These are phyloP conservation scores for Podarcis lilfordi DNA, from an alignment of 2,797 vertebrate species.

Conservation along the genomic window DNA sequence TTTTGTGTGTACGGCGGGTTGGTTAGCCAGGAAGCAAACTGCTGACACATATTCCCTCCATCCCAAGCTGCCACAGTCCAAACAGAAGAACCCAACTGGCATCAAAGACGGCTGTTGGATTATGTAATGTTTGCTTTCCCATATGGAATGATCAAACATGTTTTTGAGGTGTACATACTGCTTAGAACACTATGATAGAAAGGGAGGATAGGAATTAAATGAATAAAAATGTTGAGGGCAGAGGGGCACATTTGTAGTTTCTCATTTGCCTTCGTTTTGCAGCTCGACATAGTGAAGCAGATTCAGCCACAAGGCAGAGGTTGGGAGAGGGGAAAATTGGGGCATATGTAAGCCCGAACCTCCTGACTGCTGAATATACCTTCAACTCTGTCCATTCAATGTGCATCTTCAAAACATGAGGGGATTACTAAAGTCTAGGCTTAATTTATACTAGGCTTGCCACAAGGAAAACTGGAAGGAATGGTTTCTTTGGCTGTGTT, in stretches of 20 bases:
- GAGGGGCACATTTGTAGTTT: neutral
- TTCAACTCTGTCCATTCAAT: neutral
- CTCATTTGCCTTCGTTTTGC: neutral
- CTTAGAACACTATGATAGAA: neutral
- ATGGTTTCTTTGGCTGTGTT: too few relatives aligned
- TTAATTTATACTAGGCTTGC: too few relatives aligned
- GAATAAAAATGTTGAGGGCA: neutral
- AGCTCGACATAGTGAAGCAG: neutral
- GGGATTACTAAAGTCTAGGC: too few relatives aligned
- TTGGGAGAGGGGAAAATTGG: neutral
- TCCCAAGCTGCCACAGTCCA: neutral
- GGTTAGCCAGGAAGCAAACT: neutral
- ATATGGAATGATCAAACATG: neutral
- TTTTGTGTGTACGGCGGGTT: neutral
- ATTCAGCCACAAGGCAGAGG: neutral
- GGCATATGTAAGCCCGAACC: neutral
- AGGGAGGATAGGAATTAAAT: neutral
- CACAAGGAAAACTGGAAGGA: too few relatives aligned
- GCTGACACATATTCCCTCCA: neutral
- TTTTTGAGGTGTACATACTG: neutral
- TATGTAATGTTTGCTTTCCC: neutral
- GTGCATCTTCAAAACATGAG: neutral
- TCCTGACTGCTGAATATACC: neutral
- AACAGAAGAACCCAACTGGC: neutral
- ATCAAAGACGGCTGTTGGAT: neutral